Percentiles rank a stretch among this genome's conserved stretches.
These are phyloP conservation scores for Oedothorax gibbosus DNA, from an alignment of 1,140 invertebrate species.

Conservation along the genomic window DNA sequence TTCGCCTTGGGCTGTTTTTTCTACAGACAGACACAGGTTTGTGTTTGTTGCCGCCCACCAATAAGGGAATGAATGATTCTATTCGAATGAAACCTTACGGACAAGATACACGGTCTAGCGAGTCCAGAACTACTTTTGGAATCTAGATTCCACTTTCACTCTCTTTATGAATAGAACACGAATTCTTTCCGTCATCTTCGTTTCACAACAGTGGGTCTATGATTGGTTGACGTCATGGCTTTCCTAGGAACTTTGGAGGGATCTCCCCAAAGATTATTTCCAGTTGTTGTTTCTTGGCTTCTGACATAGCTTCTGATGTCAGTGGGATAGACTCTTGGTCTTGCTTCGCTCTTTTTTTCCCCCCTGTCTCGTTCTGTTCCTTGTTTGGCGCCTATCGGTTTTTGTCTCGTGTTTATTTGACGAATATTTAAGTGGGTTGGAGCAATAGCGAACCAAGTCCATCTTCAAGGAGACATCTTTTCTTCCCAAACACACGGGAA, in stretches of 20 bases:
- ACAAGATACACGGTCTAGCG: too few relatives aligned
- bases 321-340: background rate
- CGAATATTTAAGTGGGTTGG: too few relatives aligned
- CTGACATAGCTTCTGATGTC: conserved; percentile 21
- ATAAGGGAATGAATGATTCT: too few relatives aligned
- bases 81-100: too few relatives aligned
- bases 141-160: conserved; percentile 11
- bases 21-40: too few relatives aligned
- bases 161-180: background rate
- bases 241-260: conserved; percentile 13
- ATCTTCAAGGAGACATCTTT: too few relatives aligned
- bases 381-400: conserved; percentile 15
- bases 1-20: too few relatives aligned
- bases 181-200: conserved; percentile 6
- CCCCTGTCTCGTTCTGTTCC: background rate
- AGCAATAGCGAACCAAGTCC: too few relatives aligned
- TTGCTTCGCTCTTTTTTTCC: background rate
- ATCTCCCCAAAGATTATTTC: conserved; percentile 6
- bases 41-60: too few relatives aligned
- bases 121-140: background rate
- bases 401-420: background rate
- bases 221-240: conserved; percentile 23
- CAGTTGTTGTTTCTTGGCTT: background rate
- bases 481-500: too few relatives aligned
- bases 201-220: conserved; percentile 22